phyloP scores from a whole-genome alignment of 2,888 invertebrate genomes.

The Andrena marginata region DNA sequence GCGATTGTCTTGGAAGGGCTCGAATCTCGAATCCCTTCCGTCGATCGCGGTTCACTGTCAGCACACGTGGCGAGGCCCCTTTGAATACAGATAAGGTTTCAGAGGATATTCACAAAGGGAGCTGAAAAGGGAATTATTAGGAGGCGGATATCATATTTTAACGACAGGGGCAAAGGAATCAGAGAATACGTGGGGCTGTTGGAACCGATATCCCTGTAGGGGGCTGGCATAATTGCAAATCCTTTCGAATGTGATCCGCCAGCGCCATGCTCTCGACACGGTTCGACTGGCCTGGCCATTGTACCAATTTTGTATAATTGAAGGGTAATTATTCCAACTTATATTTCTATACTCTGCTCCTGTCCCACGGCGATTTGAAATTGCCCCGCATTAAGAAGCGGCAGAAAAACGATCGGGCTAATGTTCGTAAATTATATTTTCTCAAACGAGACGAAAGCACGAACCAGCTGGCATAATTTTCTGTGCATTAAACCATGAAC shows the following conservation, averaged over 20 bases:
- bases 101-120: constrained; percentile 49
- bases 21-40: background rate
- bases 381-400: background rate
- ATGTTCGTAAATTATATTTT: background rate
- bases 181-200: constrained; percentile 48
- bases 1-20: too few species aligned
- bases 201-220: constrained; percentile 58
- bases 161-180: constrained; percentile 27
- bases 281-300: constrained; percentile 32
- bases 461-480: background rate
- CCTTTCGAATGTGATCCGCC: constrained; percentile 63
- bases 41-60: background rate
- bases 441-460: background rate
- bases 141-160: constrained; percentile 60
- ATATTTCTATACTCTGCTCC: background rate
- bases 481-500: background rate
- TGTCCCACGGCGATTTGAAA: background rate
- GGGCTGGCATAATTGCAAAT: constrained; percentile 70
- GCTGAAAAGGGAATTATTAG: constrained; percentile 55
- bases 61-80: constrained; percentile 38
- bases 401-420: background rate
- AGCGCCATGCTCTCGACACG: constrained; percentile 42
- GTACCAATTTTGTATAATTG: constrained; percentile 37
- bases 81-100: constrained; percentile 51
- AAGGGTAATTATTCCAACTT: background rate